These are phyloP conservation scores for Dromaius novaehollandiae DNA, from an alignment of 2,113 vertebrate species.

Conservation along the genomic window DNA sequence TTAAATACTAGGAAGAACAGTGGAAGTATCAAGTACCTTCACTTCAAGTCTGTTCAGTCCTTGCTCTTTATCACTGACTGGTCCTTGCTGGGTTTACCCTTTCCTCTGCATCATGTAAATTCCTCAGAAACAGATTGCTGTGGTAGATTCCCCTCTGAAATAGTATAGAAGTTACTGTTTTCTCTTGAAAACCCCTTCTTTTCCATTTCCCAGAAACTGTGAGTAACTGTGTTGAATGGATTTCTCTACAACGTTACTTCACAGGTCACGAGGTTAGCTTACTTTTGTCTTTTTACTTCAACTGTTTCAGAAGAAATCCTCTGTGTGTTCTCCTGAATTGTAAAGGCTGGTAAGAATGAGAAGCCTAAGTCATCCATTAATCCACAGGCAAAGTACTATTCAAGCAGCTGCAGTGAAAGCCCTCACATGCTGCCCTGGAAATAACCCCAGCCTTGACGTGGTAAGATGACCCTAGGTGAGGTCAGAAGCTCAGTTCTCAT, in stretches of 20 bases:
- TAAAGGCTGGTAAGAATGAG: slow-evolving; percentile 26
- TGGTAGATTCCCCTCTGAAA: not conserved
- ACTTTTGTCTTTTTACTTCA: slow-evolving; percentile 26
- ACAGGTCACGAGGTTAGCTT: slow-evolving; percentile 46
- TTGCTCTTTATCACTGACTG: not conserved
- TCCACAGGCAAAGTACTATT: slow-evolving; percentile 4
- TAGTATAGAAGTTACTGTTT: not conserved
- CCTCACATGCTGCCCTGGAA: slow-evolving; percentile 44
- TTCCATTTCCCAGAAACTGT: not conserved
- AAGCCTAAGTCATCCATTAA: slow-evolving; percentile 41
- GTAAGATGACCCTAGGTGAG: not conserved
- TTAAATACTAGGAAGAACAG: not conserved
- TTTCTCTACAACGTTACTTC: not conserved
- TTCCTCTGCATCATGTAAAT: not conserved
- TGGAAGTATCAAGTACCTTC: not conserved
- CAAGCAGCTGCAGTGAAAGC: slow-evolving; percentile 47
- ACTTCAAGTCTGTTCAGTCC: not conserved
- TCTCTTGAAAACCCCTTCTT: not conserved
- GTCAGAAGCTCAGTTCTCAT: slow-evolving; percentile 33
- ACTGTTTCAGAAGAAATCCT: slow-evolving; percentile 7
- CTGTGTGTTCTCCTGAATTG: not conserved
- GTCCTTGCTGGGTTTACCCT: not conserved
- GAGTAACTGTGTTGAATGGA: not conserved
- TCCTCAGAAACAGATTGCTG: not conserved
- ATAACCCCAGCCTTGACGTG: slow-evolving; percentile 21